Percentiles rank a stretch among this genome's conserved stretches.
Conservation (phyloP, 2,888 invertebrate genomes). For the Palloptera scutellata region DNA sequence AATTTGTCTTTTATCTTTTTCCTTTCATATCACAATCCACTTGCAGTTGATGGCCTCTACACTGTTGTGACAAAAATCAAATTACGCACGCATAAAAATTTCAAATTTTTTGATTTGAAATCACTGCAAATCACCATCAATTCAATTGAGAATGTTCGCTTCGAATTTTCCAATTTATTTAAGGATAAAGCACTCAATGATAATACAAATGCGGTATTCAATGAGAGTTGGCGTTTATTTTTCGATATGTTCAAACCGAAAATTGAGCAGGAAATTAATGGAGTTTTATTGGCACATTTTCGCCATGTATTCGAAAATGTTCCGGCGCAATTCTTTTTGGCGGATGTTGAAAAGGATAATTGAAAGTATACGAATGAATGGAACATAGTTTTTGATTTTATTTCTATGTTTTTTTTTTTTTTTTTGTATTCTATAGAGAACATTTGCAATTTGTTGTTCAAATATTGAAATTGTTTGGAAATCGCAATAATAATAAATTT, state of each 20-base stretch:
- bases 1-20: neutral
- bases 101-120: slow-evolving; percentile 34
- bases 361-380: neutral
- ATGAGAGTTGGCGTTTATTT: slow-evolving; percentile 32
- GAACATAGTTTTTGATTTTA: too few species aligned
- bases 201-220: slow-evolving; percentile 32
- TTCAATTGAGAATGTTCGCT: slow-evolving; percentile 23
- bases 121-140: slow-evolving; percentile 26
- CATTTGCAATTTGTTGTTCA: too few species aligned
- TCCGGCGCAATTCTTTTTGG: slow-evolving; percentile 34
- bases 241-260: slow-evolving; percentile 28
- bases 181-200: slow-evolving; percentile 32
- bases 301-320: slow-evolving; percentile 26
- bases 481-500: too few species aligned
- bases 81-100: slow-evolving; percentile 17
- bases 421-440: too few species aligned
- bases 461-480: too few species aligned
- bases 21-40: neutral
- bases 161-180: slow-evolving; percentile 31
- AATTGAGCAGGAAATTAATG: slow-evolving; percentile 29
- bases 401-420: too few species aligned
- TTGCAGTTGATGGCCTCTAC: slow-evolving; percentile 28
- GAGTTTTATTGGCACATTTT: slow-evolving; percentile 30
- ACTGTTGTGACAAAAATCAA: slow-evolving; percentile 26
- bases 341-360: slow-evolving; percentile 21